phyloP scores from a whole-genome alignment of 2,888 invertebrate species.

The Heliothis peltigera region DNA sequence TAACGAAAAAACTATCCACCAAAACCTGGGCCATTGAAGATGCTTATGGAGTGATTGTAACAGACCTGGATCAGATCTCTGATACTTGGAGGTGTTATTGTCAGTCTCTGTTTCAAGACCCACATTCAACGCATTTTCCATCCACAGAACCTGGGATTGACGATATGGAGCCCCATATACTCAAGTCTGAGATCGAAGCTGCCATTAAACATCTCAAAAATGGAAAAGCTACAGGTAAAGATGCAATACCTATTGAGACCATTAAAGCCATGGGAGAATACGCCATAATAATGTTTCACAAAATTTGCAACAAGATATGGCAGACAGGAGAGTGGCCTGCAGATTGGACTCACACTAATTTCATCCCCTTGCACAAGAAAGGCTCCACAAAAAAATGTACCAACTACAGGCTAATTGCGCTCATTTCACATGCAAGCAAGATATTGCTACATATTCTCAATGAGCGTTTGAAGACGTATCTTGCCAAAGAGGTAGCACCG shows the following conservation, averaged over 20 bases:
- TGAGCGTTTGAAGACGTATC: not conserved
- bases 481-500: not conserved
- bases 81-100: not conserved
- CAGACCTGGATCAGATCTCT: not conserved
- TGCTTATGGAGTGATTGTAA: not conserved
- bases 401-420: not conserved
- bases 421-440: not conserved
- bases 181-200: not conserved
- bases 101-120: slow-evolving; percentile 8
- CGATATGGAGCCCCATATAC: not conserved
- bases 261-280: not conserved
- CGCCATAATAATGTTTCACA: too few species aligned
- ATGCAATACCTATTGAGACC: not conserved
- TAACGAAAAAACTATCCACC: too few species aligned
- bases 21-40: too few species aligned
- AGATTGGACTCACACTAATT: not conserved
- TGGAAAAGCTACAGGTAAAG: not conserved
- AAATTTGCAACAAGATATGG: too few species aligned
- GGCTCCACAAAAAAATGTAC: not conserved
- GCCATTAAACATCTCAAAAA: slow-evolving; percentile 1
- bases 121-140: too few species aligned
- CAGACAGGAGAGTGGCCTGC: not conserved
- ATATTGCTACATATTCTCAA: not conserved
- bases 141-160: too few species aligned
- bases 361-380: not conserved